Conservation (phyloP, 2,888 invertebrate genomes). For the Mesoligia furuncula region DNA sequence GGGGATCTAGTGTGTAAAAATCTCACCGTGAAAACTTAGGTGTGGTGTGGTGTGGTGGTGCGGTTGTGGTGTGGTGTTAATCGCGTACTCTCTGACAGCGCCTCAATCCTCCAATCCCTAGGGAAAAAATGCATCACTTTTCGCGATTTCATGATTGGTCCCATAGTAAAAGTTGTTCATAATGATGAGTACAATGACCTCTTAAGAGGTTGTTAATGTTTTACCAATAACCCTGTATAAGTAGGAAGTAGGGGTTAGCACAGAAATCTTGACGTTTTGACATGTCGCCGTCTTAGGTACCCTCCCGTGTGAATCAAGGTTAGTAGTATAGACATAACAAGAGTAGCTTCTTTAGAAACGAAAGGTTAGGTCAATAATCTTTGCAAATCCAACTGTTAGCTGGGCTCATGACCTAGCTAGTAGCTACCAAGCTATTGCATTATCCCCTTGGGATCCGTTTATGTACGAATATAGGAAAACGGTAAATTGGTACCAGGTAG, state of each 20-base stretch:
- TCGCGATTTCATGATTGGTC: too few species aligned
- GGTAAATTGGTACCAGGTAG: slow-evolving; percentile 18
- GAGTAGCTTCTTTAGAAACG: not conserved
- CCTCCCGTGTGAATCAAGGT: not conserved
- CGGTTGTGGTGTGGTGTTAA: too few species aligned
- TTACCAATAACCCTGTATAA: too few species aligned
- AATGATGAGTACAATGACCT: too few species aligned
- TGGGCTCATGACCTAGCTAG: not conserved
- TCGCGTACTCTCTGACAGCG: too few species aligned
- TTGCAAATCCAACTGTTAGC: not conserved
- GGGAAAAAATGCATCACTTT: too few species aligned
- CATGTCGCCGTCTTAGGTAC: not conserved
- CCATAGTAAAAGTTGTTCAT: too few species aligned
- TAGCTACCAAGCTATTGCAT: not conserved
- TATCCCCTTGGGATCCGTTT: slow-evolving; percentile 4
- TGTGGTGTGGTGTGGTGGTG: too few species aligned
- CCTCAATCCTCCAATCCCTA: too few species aligned
- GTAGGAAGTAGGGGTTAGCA: not conserved
- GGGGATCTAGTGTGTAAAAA: too few species aligned
- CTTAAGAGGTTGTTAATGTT: too few species aligned
- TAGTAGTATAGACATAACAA: not conserved
- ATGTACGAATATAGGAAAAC: not conserved
- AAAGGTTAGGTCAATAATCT: not conserved
- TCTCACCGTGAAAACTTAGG: too few species aligned
- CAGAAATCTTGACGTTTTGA: not conserved